Conservation (phyloP, 1,140 invertebrate species). For the Papilio helenus region DNA sequence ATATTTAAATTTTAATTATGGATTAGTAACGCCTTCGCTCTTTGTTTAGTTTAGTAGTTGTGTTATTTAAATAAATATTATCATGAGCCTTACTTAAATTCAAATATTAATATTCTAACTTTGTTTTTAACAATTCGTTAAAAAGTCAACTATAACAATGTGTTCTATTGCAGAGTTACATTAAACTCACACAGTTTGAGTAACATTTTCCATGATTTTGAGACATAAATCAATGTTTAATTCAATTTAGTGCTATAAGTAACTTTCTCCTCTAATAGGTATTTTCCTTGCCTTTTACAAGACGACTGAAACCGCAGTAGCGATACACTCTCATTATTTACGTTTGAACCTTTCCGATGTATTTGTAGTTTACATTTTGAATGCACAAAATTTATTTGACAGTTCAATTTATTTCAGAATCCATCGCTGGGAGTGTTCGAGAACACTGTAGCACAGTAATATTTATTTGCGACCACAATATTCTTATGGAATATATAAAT, state of each 20-base stretch:
- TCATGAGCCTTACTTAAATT: too few species aligned
- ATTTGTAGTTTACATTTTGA: conserved; percentile 7
- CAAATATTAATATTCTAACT: too few species aligned
- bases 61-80: not conserved
- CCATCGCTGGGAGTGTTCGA: not conserved
- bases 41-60: not conserved
- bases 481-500: not conserved
- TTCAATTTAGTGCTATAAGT: not conserved
- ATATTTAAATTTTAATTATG: not conserved
- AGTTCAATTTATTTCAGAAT: conserved; percentile 19
- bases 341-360: conserved; percentile 1
- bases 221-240: too few species aligned
- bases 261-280: not conserved
- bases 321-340: not conserved
- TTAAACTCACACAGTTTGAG: not conserved
- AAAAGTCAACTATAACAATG: too few species aligned
- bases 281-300: not conserved
- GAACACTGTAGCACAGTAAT: not conserved
- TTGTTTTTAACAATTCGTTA: too few species aligned
- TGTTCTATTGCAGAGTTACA: too few species aligned
- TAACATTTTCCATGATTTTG: too few species aligned
- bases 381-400: conserved; percentile 3
- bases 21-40: not conserved
- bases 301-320: not conserved
- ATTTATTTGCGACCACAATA: not conserved